Evolutionary conservation across 2,797 vertebrate genomes (phyloP).

Genomic region (Takifugu rubripes): DNA sequence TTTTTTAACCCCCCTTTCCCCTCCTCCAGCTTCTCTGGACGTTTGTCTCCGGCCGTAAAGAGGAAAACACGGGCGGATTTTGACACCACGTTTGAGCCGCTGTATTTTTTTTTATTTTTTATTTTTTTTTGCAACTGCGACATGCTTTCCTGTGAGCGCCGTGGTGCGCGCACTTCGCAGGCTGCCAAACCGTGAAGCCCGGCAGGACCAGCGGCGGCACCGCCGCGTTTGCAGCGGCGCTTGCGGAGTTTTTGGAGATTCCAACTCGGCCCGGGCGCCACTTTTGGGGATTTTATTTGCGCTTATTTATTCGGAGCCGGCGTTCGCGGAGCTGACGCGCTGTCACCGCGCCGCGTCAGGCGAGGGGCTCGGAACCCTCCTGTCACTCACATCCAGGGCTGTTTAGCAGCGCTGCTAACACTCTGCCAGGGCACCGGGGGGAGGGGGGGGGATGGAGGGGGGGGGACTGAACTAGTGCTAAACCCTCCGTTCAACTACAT

Average conservation of each 20-base stretch:
- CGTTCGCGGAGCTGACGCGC: constrained; percentile 57
- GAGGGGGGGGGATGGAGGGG: constrained; percentile 20
- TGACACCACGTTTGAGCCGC: constrained; percentile 49
- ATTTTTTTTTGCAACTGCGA: constrained; percentile 66
- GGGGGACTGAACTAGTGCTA: constrained; percentile 40
- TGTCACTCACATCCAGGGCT: constrained; percentile 59
- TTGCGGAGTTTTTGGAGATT: constrained; percentile 18
- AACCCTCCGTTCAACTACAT: constrained; percentile 59
- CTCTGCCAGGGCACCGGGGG: constrained; percentile 43
- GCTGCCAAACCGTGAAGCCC: constrained; percentile 33
- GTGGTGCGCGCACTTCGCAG: constrained; percentile 54
- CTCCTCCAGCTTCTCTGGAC: constrained; percentile 1
- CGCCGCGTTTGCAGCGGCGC: constrained; percentile 17
- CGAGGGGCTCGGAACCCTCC: constrained; percentile 42
- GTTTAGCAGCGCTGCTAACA: constrained; percentile 42
- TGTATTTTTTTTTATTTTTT: not conserved
- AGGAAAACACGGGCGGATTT: constrained; percentile 50
- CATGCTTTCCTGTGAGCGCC: constrained; percentile 60
- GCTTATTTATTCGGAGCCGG: constrained; percentile 25
- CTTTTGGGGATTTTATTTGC: constrained; percentile 49
- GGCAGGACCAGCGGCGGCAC: constrained; percentile 24
- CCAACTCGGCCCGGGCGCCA: constrained; percentile 30
- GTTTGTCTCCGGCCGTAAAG: constrained; percentile 33
- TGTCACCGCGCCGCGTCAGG: constrained; percentile 52
- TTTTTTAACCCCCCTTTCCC: no score